Base-by-base conservation (phyloP, 92 coral and sea anemone genomes). In the Micromussa lordhowensis region DNA sequence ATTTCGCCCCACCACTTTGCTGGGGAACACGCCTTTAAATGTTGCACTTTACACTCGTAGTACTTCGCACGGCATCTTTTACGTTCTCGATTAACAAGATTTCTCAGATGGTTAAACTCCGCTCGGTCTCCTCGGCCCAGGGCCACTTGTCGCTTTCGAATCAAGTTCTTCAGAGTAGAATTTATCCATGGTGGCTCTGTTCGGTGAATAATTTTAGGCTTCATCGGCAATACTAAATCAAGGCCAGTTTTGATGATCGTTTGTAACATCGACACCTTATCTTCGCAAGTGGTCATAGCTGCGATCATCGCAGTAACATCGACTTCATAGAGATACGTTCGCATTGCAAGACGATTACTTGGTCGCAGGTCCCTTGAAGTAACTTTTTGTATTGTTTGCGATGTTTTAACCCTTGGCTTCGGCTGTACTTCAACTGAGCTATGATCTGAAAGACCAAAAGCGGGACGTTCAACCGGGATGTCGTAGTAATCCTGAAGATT, bases 311-410 rank as follows among this genome's bases (percentile, higher is more conserved):
- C 78, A 22, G 53, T 66, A 2, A 87, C 57, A 44, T 79, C 49
- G 11, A 87, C 79, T 79, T 63, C 63, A 51, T 88, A 82, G 14
- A 88, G 75, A 71, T 88, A 88, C 22, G 87, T 69, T 53, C 90
- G 55, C 72, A 90, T 34, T 28, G 93, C 90, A 61, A 89, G 84
- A 31, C 92, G 90, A 30, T 69, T 85, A 66, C 93, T 68, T 35
- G 74, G 90, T 71, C 92, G 88, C 86, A 90, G 72, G 48, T 90
- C 92, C 34, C 92, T 85, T 31, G 76, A 73, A 12, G 69, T 75
- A 34, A 89, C 92, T 32, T 29, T 89, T 84, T 54, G 2, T 13
- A 31, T 68, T 51, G 61, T 24, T 51, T n/a, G 4, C 4, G 13
- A 4, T 24, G 40, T 11, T 16, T 38, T 38, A 5, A 22, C 10